phyloP scores from a whole-genome alignment of 53 echinoderm and acorn worm genomes.

The Henricia sp. region DNA sequence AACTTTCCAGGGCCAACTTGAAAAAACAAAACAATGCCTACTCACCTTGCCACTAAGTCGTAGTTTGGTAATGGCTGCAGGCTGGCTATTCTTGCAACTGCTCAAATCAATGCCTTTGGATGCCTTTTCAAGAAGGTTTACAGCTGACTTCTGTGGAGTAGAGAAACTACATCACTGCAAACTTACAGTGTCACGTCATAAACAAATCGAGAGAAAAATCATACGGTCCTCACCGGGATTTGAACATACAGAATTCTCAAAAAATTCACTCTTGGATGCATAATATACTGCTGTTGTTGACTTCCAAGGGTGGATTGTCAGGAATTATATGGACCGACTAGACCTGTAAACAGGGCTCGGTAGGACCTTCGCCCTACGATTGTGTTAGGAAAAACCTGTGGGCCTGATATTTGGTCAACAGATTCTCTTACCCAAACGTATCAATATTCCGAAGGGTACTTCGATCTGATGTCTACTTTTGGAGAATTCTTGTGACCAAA shows the following conservation, averaged over 20 bases:
- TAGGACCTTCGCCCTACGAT: not conserved
- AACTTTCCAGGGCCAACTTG: not conserved
- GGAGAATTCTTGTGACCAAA: no score
- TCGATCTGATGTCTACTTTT: no score
- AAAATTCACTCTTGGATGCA: not conserved
- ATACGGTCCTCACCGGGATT: not conserved
- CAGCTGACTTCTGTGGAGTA: constrained; percentile 74
- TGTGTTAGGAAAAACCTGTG: no score
- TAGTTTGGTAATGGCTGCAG: constrained; percentile 50
- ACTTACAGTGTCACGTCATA: no score
- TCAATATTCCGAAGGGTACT: no score
- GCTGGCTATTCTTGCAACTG: constrained; percentile 38
- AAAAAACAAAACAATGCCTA: not conserved
- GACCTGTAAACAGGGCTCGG: not conserved
- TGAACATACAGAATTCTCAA: not conserved
- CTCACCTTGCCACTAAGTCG: constrained; percentile 68
- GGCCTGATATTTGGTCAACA: no score
- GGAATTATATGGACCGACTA: no score
- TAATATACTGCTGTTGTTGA: no score
- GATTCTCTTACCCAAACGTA: no score
- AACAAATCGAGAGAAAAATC: not conserved
- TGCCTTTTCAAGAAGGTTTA: constrained; percentile 84
- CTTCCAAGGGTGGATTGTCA: no score
- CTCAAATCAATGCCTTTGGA: constrained; percentile 26
- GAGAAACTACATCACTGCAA: not conserved